Conservation (phyloP, 2,888 invertebrate genomes). For the Conomelus anceps region DNA sequence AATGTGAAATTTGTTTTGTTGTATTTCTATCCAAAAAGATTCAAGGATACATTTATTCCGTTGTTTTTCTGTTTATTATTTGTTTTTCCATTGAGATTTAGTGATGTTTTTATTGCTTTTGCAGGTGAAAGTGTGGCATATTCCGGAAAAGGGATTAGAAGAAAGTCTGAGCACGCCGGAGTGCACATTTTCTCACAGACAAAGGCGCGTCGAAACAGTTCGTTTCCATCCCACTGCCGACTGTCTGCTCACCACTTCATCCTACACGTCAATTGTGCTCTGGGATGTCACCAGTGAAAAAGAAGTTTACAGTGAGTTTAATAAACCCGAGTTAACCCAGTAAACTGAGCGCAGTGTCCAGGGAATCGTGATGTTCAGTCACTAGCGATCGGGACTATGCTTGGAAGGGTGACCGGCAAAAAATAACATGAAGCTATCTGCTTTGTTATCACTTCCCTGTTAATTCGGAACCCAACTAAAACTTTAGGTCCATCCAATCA, state of each 20-base stretch:
- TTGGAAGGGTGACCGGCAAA: no score
- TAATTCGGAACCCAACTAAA: no score
- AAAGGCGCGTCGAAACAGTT: conserved; percentile 80
- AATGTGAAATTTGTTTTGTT: no score
- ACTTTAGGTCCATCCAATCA: no score
- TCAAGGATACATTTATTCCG: not conserved
- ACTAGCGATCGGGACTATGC: no score
- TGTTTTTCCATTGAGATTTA: not conserved
- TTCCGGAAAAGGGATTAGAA: conserved; percentile 72
- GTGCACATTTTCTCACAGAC: conserved; percentile 74
- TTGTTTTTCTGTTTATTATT: conserved; percentile 2
- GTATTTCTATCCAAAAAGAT: not conserved
- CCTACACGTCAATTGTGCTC: conserved; percentile 70
- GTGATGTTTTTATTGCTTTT: conserved; percentile 31
- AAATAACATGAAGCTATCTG: no score
- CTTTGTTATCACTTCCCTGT: no score
- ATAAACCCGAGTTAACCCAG: not conserved
- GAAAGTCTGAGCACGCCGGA: conserved; percentile 70
- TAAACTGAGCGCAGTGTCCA: no score
- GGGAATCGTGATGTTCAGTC: no score
- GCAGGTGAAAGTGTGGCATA: conserved; percentile 86
- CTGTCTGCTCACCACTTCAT: conserved; percentile 78
- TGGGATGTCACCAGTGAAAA: conserved; percentile 82
- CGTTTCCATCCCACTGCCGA: conserved; percentile 89
- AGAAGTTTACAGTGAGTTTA: conserved; percentile 63